phyloP scores from a whole-genome alignment of 1,140 invertebrate genomes.

The Drosophila mojavensis region DNA sequence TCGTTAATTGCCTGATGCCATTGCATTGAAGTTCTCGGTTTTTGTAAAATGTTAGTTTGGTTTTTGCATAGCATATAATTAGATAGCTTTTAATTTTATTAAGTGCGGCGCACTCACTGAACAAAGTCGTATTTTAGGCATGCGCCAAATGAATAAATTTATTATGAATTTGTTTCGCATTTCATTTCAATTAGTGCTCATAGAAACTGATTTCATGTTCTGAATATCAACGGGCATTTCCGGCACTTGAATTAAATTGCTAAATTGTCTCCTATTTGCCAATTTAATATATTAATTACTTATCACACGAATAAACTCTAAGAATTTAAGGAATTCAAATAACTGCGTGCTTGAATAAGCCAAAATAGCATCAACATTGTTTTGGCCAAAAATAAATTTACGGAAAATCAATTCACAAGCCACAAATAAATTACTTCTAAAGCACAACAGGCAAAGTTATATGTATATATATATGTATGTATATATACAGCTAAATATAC shows the following conservation, averaged over 20 bases:
- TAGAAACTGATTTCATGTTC: neutral
- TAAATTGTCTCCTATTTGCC: neutral
- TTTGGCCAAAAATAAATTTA: slow-evolving; percentile 32
- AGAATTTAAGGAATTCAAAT: neutral
- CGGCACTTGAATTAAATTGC: neutral
- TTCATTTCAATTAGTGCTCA: neutral
- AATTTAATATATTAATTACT: slow-evolving; percentile 1
- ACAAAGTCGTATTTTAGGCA: neutral
- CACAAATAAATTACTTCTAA: slow-evolving; percentile 31
- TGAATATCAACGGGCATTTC: neutral
- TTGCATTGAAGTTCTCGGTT: slow-evolving; percentile 22
- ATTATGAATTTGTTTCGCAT: neutral
- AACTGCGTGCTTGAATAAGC: neutral
- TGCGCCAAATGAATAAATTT: slow-evolving; percentile 16
- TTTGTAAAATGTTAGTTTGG: slow-evolving; percentile 17
- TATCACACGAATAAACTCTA: neutral
- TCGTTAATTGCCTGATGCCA: slow-evolving; percentile 47
- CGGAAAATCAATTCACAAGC: slow-evolving; percentile 58
- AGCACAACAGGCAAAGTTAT: neutral
- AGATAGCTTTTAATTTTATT: slow-evolving; percentile 46
- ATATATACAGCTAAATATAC: neutral
- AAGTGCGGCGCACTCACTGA: slow-evolving; percentile 1
- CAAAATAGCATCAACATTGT: slow-evolving; percentile 18
- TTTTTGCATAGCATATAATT: slow-evolving; percentile 42
- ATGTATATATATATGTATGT: too few relatives aligned